Evolutionary conservation across 2,113 vertebrate species (phyloP).

Genomic region (Desmodus rotundus): DNA sequence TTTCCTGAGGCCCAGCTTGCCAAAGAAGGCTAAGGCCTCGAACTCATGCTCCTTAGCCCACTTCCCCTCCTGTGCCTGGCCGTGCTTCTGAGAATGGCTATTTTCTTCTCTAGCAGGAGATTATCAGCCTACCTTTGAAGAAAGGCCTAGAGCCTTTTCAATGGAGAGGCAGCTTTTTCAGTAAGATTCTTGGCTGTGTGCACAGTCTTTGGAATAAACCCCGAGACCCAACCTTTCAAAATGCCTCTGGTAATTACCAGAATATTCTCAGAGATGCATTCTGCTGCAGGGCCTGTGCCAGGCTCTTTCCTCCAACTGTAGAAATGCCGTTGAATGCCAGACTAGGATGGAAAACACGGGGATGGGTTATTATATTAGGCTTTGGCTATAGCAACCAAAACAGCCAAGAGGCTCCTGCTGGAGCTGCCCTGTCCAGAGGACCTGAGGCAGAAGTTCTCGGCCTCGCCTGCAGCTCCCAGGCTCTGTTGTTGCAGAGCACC

Average conservation of each 20-base stretch:
- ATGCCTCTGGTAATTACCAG: constrained; percentile 83
- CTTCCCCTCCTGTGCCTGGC: not conserved
- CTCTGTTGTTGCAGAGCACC: not conserved
- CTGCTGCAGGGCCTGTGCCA: constrained; percentile 86
- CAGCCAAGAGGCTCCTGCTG: not conserved
- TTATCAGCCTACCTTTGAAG: not conserved
- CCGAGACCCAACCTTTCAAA: not conserved
- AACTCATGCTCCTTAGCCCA: not conserved
- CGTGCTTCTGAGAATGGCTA: not conserved
- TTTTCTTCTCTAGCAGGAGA: not conserved
- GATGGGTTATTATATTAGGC: not conserved
- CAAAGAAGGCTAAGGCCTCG: not conserved
- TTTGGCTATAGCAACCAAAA: not conserved
- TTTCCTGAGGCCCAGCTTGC: not conserved
- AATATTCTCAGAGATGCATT: constrained; percentile 89
- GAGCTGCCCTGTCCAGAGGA: not conserved
- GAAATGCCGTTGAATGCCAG: constrained; percentile 92
- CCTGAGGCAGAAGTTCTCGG: not conserved
- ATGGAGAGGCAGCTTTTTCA: not conserved
- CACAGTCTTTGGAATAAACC: not conserved
- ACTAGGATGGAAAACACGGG: constrained; percentile 75
- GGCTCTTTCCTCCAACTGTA: constrained; percentile 85
- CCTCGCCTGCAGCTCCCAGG: rapidly evolving
- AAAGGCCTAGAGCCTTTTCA: not conserved
- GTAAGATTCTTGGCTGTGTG: not conserved